Evolutionary conservation across 2,888 invertebrate genomes (phyloP).

Genomic region (Drosophila cognata): DNA sequence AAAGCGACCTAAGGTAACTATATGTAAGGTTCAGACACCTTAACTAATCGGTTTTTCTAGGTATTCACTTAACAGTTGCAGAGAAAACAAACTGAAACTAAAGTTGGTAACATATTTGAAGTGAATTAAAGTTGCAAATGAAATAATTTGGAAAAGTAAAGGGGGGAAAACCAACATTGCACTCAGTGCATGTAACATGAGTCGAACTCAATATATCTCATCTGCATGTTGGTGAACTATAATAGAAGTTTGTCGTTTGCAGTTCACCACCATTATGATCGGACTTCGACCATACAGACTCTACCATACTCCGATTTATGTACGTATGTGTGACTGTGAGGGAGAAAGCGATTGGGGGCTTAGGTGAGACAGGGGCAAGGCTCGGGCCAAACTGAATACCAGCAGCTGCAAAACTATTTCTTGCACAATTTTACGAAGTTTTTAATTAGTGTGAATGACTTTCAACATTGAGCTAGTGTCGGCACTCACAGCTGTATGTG

Average conservation of each 20-base stretch:
- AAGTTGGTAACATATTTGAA: slow-evolving; percentile 17
- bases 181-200: slow-evolving; percentile 2
- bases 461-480: slow-evolving; percentile 69
- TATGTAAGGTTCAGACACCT: slow-evolving; percentile 3
- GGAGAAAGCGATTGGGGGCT: slow-evolving; percentile 25
- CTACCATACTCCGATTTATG: not conserved
- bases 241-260: slow-evolving; percentile 50
- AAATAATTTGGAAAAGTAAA: slow-evolving; percentile 10
- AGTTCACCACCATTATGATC: slow-evolving; percentile 49
- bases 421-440: slow-evolving; percentile 81
- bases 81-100: slow-evolving; percentile 10
- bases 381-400: slow-evolving; percentile 57
- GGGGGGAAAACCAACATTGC: not conserved
- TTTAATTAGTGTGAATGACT: slow-evolving; percentile 83
- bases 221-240: slow-evolving; percentile 45
- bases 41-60: slow-evolving; percentile 17
- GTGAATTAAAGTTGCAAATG: slow-evolving; percentile 30
- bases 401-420: slow-evolving; percentile 79
- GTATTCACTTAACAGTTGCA: slow-evolving; percentile 8
- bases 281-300: slow-evolving; percentile 25
- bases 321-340: slow-evolving; percentile 18
- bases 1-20: not conserved
- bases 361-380: not conserved
- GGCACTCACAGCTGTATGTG: slow-evolving; percentile 30
- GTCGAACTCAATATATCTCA: slow-evolving; percentile 43